Evolutionary conservation across 2,113 vertebrate species (phyloP).

Genomic region (Corythornis vintsioides): DNA sequence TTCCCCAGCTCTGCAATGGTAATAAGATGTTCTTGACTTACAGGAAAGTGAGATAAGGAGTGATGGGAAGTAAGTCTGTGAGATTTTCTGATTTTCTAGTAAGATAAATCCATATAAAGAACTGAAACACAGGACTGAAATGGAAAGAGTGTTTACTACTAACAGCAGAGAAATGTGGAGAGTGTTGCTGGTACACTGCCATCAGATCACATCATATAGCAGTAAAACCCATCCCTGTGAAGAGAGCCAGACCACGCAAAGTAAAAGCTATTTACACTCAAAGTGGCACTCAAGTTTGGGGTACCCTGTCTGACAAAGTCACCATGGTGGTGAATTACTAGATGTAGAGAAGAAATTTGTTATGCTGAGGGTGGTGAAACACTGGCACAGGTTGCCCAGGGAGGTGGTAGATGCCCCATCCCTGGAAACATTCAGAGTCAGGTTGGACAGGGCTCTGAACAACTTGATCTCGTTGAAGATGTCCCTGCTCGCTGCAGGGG

Average conservation of each 20-base stretch:
- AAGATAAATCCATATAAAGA: not conserved
- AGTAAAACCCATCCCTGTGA: not conserved
- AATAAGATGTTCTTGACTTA: not conserved
- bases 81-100: not conserved
- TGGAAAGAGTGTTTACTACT: not conserved
- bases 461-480: not conserved
- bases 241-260: not conserved
- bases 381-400: not conserved
- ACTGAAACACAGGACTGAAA: not conserved
- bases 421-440: not conserved
- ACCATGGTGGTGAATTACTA: not conserved
- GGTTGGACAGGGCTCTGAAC: not conserved
- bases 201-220: fast-evolving
- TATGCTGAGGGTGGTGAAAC: not conserved
- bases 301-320: not conserved
- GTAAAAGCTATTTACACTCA: not conserved
- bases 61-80: not conserved
- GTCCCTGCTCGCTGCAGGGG: not conserved
- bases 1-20: not conserved
- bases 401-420: not conserved
- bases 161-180: not conserved
- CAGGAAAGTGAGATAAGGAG: not conserved
- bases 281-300: not conserved
- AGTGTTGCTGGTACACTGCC: not conserved
- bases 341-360: not conserved